These are phyloP conservation scores for Megaceryle maxima DNA, from an alignment of 2,113 vertebrate genomes.

Conservation along the genomic window DNA sequence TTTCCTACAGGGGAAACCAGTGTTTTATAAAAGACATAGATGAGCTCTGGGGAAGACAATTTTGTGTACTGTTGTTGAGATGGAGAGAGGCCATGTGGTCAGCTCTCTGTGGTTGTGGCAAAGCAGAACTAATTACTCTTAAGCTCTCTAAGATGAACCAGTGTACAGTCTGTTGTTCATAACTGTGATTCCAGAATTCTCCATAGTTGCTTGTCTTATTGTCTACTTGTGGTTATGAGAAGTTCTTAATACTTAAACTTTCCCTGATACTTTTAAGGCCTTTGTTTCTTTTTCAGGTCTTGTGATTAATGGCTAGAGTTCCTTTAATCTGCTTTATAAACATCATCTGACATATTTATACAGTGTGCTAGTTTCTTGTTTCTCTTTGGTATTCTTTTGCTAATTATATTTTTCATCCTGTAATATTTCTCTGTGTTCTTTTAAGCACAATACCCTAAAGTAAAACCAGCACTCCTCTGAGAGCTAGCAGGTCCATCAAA, in stretches of 20 bases:
- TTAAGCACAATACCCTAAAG: not conserved
- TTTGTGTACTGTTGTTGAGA: not conserved
- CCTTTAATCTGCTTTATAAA: not conserved
- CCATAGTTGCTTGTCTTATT: not conserved
- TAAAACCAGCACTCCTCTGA: not conserved
- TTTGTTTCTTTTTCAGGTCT: not conserved
- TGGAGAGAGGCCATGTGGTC: not conserved
- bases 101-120: not conserved
- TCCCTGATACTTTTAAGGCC: not conserved
- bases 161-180: not conserved
- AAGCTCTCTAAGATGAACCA: not conserved
- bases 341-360: not conserved
- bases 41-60: not conserved
- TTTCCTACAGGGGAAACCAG: fast-evolving
- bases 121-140: not conserved
- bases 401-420: not conserved
- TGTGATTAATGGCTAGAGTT: not conserved
- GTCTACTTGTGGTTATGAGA: not conserved
- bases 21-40: not conserved
- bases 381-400: not conserved
- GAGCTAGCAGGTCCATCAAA: not conserved
- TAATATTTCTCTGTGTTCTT: not conserved
- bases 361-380: not conserved
- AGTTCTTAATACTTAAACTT: not conserved
- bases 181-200: not conserved